Conservation (phyloP, 2,113 vertebrate species). For the Pyxicephalus adspersus region DNA sequence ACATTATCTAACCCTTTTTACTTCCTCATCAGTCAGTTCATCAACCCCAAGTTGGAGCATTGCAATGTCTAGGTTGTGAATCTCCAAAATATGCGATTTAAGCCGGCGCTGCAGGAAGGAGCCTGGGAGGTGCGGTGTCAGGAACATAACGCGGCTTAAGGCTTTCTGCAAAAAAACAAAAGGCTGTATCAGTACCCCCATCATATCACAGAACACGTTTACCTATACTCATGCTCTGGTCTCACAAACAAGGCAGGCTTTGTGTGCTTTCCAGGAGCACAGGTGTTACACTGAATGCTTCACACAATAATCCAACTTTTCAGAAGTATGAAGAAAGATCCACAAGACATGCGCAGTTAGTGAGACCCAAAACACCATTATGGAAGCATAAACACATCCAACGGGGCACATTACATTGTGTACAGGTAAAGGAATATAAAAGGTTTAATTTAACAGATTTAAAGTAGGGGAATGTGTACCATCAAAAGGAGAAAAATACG, state of each 20-base stretch:
- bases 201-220: conserved; percentile 25
- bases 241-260: neutral
- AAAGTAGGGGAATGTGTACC: no score
- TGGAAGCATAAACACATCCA: no score
- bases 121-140: conserved; percentile 79
- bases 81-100: conserved; percentile 74
- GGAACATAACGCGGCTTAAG: conserved; percentile 83
- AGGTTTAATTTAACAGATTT: no score
- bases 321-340: no score
- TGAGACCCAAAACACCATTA: no score
- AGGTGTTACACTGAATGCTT: no score
- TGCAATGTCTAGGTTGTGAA: conserved; percentile 83
- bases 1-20: conserved; percentile 74
- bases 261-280: neutral
- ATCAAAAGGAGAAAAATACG: no score
- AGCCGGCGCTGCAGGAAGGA: conserved; percentile 77
- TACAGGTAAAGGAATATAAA: no score
- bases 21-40: conserved; percentile 80
- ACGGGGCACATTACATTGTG: no score
- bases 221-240: neutral
- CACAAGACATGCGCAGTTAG: no score
- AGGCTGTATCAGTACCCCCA: conserved; percentile 36
- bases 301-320: no score
- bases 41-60: conserved; percentile 76
- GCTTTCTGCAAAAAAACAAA: conserved; percentile 72